These are phyloP conservation scores for Eugnorisma glareosa DNA, from an alignment of 2,888 invertebrate species.

Conservation along the genomic window DNA sequence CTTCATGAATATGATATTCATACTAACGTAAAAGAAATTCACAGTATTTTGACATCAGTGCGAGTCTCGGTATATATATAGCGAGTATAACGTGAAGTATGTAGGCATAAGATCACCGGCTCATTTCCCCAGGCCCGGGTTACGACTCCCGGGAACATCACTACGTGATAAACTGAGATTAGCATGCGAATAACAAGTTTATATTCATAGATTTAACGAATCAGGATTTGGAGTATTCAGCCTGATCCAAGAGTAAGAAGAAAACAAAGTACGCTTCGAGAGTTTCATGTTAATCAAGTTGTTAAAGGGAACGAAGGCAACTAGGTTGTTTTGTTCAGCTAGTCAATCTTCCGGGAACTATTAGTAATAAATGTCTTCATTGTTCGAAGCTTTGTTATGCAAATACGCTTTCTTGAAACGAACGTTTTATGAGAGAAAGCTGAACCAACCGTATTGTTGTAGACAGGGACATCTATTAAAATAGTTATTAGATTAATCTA, in stretches of 20 bases:
- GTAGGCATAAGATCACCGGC: constrained; percentile 26
- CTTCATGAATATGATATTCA: constrained; percentile 20
- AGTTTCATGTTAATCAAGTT: constrained; percentile 35
- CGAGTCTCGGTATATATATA: constrained; percentile 1
- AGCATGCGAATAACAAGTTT: constrained; percentile 62
- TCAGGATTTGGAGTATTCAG: constrained; percentile 42
- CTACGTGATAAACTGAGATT: constrained; percentile 60
- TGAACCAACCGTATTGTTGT: neutral
- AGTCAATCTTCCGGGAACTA: constrained; percentile 17
- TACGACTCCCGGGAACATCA: constrained; percentile 53
- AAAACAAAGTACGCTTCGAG: constrained; percentile 21
- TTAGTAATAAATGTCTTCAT: constrained; percentile 19
- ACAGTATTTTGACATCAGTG: neutral
- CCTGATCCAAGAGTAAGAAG: constrained; percentile 1
- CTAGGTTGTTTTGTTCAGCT: constrained; percentile 12
- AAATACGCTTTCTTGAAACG: constrained; percentile 3
- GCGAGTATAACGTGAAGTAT: constrained; percentile 1
- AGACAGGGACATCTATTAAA: neutral
- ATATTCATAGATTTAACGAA: constrained; percentile 66
- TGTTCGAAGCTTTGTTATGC: constrained; percentile 10
- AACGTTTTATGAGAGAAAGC: neutral
- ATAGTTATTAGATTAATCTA: neutral
- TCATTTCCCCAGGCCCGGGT: constrained; percentile 47
- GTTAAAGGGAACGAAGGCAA: constrained; percentile 20
- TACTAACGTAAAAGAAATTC: neutral